Evolutionary conservation across 2,888 invertebrate species (phyloP), one percentile per base, ranked within the genome.

Genomic region (Caenorhabditis sp.): DNA sequence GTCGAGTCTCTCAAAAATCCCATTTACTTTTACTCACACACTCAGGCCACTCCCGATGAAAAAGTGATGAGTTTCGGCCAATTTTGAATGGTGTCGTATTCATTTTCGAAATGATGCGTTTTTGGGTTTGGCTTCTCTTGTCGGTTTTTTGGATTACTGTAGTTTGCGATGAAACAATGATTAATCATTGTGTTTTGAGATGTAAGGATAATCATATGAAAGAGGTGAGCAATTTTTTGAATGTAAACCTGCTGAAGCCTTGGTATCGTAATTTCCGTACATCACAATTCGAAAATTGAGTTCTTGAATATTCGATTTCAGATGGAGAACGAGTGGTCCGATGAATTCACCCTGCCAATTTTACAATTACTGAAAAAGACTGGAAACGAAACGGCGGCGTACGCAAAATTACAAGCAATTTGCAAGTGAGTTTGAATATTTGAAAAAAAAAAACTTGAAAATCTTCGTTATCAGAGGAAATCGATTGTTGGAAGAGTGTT

Each of bases 151-250:
- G 14, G 43, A 10, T 43, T 43, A 10, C 43, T 5, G 8, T 17
- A 3, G 43, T 14, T 58, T 25, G 26, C 23, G 31, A 50, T n/a
- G 27, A 38, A 7, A 23, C 53, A 20, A 20, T 54, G 17, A 75
- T 80, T n/a, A 80, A 82, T 61, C 74, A 72, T 20, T 82, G 82
- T 65, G 71, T 79, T 10, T 68, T 82, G 20, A 49, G 76, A 25
- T 82, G 82, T 63, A 82, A 82, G 58, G 82, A 82, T 67, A 81
- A 82, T 65, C 82, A 82, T 63, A 82, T 82, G 82, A 66, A 62
- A 64, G 78, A 82, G 78, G 82, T 81, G 50, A 21, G 53, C n/a
- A n/a, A n/a, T n/a, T n/a, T n/a, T n/a, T n/a, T n/a, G n/a, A n/a
- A n/a, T n/a, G n/a, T n/a, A n/a, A n/a, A n/a, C n/a, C n/a, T n/a